Conservation (phyloP, 2,888 invertebrate species). For the Linhomoeus sp. region DNA sequence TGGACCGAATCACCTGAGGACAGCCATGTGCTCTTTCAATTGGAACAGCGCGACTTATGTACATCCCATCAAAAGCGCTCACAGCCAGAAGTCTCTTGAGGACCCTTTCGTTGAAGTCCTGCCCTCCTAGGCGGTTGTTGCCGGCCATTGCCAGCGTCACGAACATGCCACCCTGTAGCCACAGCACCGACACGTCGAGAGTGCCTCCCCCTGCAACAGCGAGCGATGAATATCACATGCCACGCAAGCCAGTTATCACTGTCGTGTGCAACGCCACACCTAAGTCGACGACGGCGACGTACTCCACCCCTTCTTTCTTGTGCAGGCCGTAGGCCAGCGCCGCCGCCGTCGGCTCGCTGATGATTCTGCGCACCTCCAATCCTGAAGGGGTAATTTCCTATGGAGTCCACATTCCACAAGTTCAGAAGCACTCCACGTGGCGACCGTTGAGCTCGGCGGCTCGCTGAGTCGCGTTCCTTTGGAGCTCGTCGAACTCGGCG, state of each 20-base stretch:
- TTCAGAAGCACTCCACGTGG: background rate
- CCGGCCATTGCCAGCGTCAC: conserved; percentile 36
- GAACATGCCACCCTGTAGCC: conserved; percentile 36
- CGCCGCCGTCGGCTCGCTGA: conserved; percentile 37
- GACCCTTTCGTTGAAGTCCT: conserved; percentile 35
- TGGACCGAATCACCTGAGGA: conserved; percentile 17
- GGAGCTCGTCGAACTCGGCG: conserved; percentile 34
- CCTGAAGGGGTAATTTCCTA: conserved; percentile 16
- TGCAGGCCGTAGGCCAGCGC: conserved; percentile 37
- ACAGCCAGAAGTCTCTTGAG: conserved; percentile 24
- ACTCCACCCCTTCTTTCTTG: conserved; percentile 31
- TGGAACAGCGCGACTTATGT: no score
- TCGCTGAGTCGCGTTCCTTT: conserved; percentile 31
- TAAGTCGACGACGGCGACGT: conserved; percentile 34
- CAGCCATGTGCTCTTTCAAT: no score
- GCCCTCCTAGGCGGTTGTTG: conserved; percentile 36
- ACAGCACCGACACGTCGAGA: conserved; percentile 34
- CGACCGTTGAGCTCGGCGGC: conserved; percentile 31
- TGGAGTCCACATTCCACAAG: no score
- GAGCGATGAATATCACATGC: no score
- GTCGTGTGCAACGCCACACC: no score
- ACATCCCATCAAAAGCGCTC: no score
- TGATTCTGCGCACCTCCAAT: conserved; percentile 32
- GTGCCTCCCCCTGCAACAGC: conserved; percentile 21
- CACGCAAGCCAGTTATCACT: no score